Evolutionary conservation across 2,113 vertebrate genomes (phyloP).

Genomic region (Meriones unguiculatus): DNA sequence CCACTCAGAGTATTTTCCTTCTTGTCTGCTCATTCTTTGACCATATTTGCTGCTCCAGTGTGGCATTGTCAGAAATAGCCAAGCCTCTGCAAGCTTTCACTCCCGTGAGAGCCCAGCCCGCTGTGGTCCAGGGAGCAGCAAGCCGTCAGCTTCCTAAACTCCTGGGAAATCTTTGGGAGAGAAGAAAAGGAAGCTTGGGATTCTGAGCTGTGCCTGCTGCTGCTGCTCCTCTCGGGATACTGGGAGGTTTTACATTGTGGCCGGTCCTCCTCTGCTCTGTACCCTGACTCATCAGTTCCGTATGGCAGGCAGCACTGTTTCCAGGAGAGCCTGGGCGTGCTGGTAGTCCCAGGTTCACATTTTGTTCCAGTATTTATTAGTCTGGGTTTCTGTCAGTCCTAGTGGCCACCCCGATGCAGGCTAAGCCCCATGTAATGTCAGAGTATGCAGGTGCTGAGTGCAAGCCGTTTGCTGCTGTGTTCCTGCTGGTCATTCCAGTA

Average conservation of each 20-base stretch:
- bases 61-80: conserved; percentile 43
- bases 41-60: conserved; percentile 55
- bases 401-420: conserved; percentile 3
- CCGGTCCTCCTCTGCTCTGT: rapidly evolving
- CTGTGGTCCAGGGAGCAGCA: rapidly evolving
- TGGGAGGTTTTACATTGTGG: no score
- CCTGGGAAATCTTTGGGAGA: not conserved
- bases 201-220: not conserved
- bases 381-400: conserved; percentile 56
- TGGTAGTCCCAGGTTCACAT: not conserved
- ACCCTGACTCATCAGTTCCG: rapidly evolving
- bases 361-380: not conserved
- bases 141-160: not conserved
- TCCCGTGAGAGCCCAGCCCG: not conserved
- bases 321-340: conserved; percentile 44
- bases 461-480: not conserved
- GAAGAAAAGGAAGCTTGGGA: not conserved
- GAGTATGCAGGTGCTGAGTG: rapidly evolving
- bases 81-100: not conserved
- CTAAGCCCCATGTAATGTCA: rapidly evolving
- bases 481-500: not conserved
- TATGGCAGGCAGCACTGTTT: not conserved
- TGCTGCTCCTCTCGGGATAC: rapidly evolving
- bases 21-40: conserved; percentile 44
- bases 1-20: not conserved